Percentiles rank a stretch among this genome's conserved stretches.
Evolutionary conservation across 2,113 vertebrate genomes (phyloP).

Genomic region (Triplophysa siluroides): DNA sequence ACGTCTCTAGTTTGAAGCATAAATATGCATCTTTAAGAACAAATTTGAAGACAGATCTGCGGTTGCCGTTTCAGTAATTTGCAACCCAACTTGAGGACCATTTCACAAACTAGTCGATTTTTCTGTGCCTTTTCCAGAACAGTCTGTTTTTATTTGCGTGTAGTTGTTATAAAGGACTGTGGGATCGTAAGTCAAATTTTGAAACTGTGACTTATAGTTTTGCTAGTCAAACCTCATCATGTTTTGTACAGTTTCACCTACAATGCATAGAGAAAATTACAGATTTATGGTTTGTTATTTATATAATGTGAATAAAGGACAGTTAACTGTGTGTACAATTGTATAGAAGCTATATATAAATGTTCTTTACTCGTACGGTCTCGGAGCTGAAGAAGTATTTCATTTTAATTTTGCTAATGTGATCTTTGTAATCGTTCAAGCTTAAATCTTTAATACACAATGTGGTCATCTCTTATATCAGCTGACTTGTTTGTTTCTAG

Average conservation of each 20-base stretch:
- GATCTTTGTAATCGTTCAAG: background rate
- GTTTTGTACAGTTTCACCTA: conserved; percentile 16
- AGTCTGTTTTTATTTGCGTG: background rate
- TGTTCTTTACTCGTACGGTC: background rate
- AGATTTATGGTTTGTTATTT: conserved; percentile 61
- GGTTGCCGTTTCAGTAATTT: background rate
- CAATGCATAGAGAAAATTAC: conserved; percentile 57
- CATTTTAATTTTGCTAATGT: background rate
- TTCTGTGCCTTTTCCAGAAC: conserved; percentile 46
- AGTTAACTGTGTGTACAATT: background rate
- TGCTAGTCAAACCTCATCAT: conserved; percentile 1
- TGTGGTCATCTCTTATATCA: background rate
- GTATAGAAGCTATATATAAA: conserved; percentile 28
- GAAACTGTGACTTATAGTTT: conserved; percentile 9
- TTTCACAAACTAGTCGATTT: background rate
- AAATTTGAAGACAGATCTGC: background rate
- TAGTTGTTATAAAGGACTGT: background rate
- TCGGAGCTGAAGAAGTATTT: background rate
- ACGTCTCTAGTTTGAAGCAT: background rate
- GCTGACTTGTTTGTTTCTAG: background rate
- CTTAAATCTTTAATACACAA: background rate
- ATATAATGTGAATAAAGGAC: conserved; percentile 57
- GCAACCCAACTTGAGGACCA: background rate
- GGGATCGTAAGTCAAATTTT: background rate
- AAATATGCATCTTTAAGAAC: background rate